These are phyloP conservation scores for Lasiurus borealis DNA, from an alignment of 2,113 vertebrate genomes.

Conservation along the genomic window DNA sequence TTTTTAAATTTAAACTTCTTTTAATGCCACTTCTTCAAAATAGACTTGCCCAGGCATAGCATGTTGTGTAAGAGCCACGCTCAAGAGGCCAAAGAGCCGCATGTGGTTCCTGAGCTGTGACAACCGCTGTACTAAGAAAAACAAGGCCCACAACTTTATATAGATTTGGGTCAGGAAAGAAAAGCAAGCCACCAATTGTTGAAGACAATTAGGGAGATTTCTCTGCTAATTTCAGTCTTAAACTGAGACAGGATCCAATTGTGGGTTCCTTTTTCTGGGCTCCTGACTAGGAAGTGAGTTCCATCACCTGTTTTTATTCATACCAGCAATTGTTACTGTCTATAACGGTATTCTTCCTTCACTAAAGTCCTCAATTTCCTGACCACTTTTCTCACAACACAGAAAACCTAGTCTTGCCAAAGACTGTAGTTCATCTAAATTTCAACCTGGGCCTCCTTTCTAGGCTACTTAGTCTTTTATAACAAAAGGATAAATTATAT, in stretches of 20 bases:
- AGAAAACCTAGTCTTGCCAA: constrained; percentile 15
- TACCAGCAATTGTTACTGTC: neutral
- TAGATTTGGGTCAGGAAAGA: neutral
- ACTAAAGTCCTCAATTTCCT: neutral
- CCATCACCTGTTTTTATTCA: constrained; percentile 16
- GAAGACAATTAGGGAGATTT: neutral
- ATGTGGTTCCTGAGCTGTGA: too few relatives aligned
- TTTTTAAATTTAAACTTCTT: too few relatives aligned
- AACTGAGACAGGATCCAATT: neutral
- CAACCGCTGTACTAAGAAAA: neutral
- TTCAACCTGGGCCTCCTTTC: neutral
- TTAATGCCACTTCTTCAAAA: too few relatives aligned
- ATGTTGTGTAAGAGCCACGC: too few relatives aligned
- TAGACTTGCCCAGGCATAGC: too few relatives aligned
- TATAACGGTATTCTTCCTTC: constrained; percentile 13
- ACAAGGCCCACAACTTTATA: neutral
- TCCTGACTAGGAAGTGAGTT: neutral
- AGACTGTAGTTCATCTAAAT: neutral
- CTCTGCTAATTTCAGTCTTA: constrained; percentile 10
- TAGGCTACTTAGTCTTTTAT: neutral
- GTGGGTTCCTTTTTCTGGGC: neutral
- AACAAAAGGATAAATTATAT: neutral
- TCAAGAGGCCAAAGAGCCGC: too few relatives aligned
- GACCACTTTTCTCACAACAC: neutral
- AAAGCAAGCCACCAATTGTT: constrained; percentile 10